Base-by-base conservation (phyloP, 2,113 vertebrate genomes). In the Empidonax traillii region DNA sequence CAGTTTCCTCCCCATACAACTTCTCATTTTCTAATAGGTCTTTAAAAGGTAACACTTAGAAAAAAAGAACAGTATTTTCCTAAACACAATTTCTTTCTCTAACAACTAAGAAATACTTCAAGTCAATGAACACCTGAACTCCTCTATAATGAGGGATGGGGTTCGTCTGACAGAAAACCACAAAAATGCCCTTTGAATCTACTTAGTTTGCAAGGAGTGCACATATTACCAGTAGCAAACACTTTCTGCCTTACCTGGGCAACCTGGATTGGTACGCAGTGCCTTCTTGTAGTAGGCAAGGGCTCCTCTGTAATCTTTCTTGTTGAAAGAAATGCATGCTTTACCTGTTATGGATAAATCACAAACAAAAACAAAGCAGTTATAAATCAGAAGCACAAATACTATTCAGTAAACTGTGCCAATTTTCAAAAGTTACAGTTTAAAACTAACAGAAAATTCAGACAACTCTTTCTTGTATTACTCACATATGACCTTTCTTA, bases 201-300 rank as follows among this genome's bases (percentile, higher is more conserved):
- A 13, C 95, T 27, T 33, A 84, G 65, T 55, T 58, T 84, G 56
- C 71, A 82, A 90, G 47, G 30, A 78, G 10, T 85, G 28, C 28
- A 66, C 85, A 62, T 35, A 30, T 2, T 55, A 56, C 10, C 55
- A 84, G 56, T 35, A 80, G 33, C 10, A 74, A 78, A 89, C 13
- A n/a, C 46, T 62, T 93, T 39, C 49, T 77, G 62, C 89, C 97
- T 98, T 97, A 99, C 99, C 99, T 97, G 99, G 99, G 92, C 99
- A 99, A 86, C 99, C 99, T 8, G 99, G 99, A 93, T 99, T 99
- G 86, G 99, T 99, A 31, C 99, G 98, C 35, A 99, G 97, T 41
- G 99, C 99, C 96, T 99, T 99, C 97, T 99, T 99, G 96, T 99
- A 99, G 95, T 99, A 99, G 24, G 99, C 99, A 88, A 99, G 98